phyloP scores from a whole-genome alignment of 2,888 invertebrate genomes.

The Eretmocerus hayati region DNA sequence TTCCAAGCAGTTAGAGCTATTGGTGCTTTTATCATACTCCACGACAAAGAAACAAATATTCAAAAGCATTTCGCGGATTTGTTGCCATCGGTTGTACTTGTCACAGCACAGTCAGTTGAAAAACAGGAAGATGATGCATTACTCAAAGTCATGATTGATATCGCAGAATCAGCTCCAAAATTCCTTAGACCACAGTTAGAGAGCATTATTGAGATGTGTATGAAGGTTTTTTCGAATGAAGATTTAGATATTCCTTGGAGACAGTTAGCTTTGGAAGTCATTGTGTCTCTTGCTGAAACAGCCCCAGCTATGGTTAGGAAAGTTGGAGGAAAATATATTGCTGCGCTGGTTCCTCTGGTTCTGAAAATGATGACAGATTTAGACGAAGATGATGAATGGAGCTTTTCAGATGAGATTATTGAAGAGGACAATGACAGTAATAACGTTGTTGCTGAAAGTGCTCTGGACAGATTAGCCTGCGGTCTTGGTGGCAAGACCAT shows the following conservation, averaged over 20 bases:
- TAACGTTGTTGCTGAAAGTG: slow-evolving; percentile 92
- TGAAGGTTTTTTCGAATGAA: slow-evolving; percentile 59
- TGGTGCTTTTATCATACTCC: slow-evolving; percentile 81
- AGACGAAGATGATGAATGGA: slow-evolving; percentile 88
- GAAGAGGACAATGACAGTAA: slow-evolving; percentile 95
- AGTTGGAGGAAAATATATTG: slow-evolving; percentile 76
- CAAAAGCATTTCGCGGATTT: slow-evolving; percentile 84
- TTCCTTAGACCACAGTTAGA: slow-evolving; percentile 82
- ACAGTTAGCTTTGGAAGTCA: slow-evolving; percentile 83
- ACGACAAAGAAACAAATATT: slow-evolving; percentile 88
- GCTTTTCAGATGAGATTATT: slow-evolving; percentile 74
- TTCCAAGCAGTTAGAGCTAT: slow-evolving; percentile 79
- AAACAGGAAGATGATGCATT: slow-evolving; percentile 83
- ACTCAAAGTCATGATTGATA: slow-evolving; percentile 86
- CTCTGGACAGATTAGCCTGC: slow-evolving; percentile 94
- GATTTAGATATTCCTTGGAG: slow-evolving; percentile 74
- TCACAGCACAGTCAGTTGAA: slow-evolving; percentile 74
- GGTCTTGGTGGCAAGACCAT: slow-evolving; percentile 91
- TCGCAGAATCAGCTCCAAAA: slow-evolving; percentile 90
- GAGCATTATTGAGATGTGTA: slow-evolving; percentile 78
- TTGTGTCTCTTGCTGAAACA: slow-evolving; percentile 83
- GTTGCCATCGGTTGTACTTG: slow-evolving; percentile 69
- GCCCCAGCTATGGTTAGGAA: slow-evolving; percentile 96
- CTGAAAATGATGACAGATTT: slow-evolving; percentile 92
- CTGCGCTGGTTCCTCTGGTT: slow-evolving; percentile 72